Conservation (phyloP, 2,888 invertebrate genomes). For the Colostygia pectinataria region DNA sequence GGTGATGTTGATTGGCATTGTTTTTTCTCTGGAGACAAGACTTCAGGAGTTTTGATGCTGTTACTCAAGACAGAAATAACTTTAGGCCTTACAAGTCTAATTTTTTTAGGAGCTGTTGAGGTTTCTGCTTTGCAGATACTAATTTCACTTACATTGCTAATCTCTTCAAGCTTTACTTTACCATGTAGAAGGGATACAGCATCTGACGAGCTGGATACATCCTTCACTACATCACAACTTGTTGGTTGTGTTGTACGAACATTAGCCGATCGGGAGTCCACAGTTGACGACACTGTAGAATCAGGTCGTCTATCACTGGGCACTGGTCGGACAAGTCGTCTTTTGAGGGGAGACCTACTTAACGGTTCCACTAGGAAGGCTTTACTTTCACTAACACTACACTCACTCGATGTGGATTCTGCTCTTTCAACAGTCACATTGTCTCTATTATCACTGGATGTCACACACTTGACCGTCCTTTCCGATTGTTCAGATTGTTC, state of each 20-base stretch:
- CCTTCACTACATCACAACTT: conserved; percentile 63
- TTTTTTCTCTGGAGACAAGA: conserved; percentile 45
- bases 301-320: conserved; percentile 70
- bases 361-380: conserved; percentile 46
- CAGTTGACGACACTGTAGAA: conserved; percentile 76
- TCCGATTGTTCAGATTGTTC: conserved; percentile 37
- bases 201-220: conserved; percentile 79
- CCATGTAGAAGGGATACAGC: conserved; percentile 63
- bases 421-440: conserved; percentile 75
- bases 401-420: conserved; percentile 77
- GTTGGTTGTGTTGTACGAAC: conserved; percentile 49
- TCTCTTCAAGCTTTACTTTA: conserved; percentile 71
- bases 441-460: conserved; percentile 73
- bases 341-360: conserved; percentile 63
- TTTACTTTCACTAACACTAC: conserved; percentile 67
- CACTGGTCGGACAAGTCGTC: conserved; percentile 68
- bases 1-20: conserved; percentile 69
- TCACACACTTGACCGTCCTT: conserved; percentile 72
- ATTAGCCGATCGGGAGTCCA: conserved; percentile 60
- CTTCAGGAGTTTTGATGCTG: conserved; percentile 46
- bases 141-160: conserved; percentile 74
- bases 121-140: conserved; percentile 80
- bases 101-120: conserved; percentile 72
- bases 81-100: conserved; percentile 77
- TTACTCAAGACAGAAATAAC: conserved; percentile 48